Evolutionary conservation across 2,113 vertebrate genomes (phyloP), one percentile per base, ranked within the genome.

Genomic region (Petrocephalus microphthalmus): DNA sequence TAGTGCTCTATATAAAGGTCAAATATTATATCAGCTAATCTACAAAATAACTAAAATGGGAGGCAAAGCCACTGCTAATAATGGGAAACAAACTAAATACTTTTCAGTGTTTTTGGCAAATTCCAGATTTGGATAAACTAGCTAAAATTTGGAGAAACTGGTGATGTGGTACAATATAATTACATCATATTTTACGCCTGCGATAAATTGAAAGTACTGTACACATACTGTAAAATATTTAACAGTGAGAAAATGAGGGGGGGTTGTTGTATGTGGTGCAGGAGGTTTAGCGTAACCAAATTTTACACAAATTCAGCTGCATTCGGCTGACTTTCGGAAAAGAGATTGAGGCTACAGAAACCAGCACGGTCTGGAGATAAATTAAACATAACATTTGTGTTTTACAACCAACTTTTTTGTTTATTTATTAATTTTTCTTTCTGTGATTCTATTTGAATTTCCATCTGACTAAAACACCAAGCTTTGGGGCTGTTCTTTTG

Each of bases 371-470:
- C 33, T 78, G 71, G 71, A 78, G 37, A 78, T 78, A 78, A 78
- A 78, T 78, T 78, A 78, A 78, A 78, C 71, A 83, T 45, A 83
- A 83, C 45, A 49, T 83, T 33, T 29, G 84, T 54, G 10, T 54
- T 54, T 33, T 85, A 85, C 51, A 85, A 25, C 52, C 47, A 85
- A 85, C 25, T 54, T 54, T 53, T 53, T 54, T 84, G 0, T 52
- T 84, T n/a, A 19, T 45, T 0, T n/a, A 7, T 84, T 25, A n/a
- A 5, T 83, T 22, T 45, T 22, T 47, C 20, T 83, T 83, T 49
- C 71, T 78, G 71, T 78, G 33, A 78, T 78, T 33, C 71, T 78
- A 84, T 47, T 51, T 84, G 82, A 84, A 84, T 85, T 85, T 85
- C 33, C 52, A 33, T 85, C 84, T 85, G 25, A 54, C 52, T 33